Evolutionary conservation across 2,797 vertebrate species (phyloP), one percentile per base, ranked within the genome.

Genomic region (Vireo griseus): DNA sequence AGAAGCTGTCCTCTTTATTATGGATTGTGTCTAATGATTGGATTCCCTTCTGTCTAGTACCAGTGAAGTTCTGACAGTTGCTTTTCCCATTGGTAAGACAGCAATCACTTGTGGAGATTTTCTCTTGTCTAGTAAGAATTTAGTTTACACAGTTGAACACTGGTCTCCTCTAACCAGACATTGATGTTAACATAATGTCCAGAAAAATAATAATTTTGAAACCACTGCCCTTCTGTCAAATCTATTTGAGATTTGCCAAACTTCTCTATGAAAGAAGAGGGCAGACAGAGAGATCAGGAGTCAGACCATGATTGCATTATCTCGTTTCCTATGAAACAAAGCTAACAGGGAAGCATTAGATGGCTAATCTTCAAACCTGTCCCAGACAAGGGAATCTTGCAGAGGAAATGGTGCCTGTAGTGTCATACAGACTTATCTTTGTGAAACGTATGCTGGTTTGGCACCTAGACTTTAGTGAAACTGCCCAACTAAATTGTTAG

Each of bases 391-490:
- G 50, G 42, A 69, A 76, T 66, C 45, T 71, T 94, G 50, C 42
- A 88, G 82, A 95, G 77, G 78, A 91, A 95, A 74, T 1, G 13
- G 59, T 86, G 73, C 94, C 65, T 73, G 35, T 81, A 74, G 91
- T 95, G 91, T 82, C 68, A 68, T 51, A 86, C 42, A 83, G 93
- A 58, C 88, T 77, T 91, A 81, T 93, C 92, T 95, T 84, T 87
- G 77, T 92, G 88, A 94, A 97, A 95, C 81, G 66, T 96, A 92
- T 95, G 94, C 89, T 97, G 86, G 89, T 86, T 94, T 96, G 95
- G 96, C 94, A 96, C 92, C 89, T 95, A 92, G 86, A 81, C 80
- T 95, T 89, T 9, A 94, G 89, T 74, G 69, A 96, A 95, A 94
- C 72, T 92, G 94, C 94, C 92, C 96, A 95, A 77, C 81, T 91